phyloP scores from a whole-genome alignment of 2,113 vertebrate genomes.

The Brienomyrus longianalis region DNA sequence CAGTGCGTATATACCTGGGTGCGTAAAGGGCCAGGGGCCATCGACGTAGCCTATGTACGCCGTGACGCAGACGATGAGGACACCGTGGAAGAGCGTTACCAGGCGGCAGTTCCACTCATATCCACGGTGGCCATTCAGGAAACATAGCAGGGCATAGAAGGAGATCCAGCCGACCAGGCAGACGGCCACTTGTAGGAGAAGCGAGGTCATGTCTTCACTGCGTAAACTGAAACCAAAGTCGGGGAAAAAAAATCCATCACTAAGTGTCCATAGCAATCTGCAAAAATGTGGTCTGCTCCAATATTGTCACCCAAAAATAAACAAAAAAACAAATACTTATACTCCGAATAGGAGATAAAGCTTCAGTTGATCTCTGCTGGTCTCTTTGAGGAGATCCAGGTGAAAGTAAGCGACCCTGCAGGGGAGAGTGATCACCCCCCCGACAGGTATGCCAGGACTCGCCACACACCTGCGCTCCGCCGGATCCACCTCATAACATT shows the following conservation, averaged over 20 bases:
- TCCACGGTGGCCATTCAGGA: constrained; percentile 59
- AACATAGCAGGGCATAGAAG: constrained; percentile 76
- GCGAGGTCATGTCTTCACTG: constrained; percentile 63
- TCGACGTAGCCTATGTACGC: constrained; percentile 90
- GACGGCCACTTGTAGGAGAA: constrained; percentile 65
- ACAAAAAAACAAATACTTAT: background rate
- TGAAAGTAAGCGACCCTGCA: background rate
- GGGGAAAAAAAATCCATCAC: background rate
- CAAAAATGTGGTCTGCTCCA: background rate
- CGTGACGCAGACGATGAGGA: constrained; percentile 78
- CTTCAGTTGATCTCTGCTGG: background rate
- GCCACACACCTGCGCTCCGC: background rate
- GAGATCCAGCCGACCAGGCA: constrained; percentile 75
- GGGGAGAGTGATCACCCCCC: background rate
- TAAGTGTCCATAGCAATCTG: background rate
- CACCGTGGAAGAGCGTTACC: constrained; percentile 82
- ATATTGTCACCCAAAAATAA: background rate
- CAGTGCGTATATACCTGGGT: constrained; percentile 67
- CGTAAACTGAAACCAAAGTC: constrained; percentile 17
- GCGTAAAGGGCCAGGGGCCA: constrained; percentile 86
- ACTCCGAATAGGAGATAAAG: constrained; percentile 12
- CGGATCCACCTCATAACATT: background rate
- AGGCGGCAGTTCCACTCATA: constrained; percentile 92
- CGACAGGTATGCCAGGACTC: background rate
- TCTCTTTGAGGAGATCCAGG: background rate